A percentile compares a stretch with the other conserved stretches of the same genome.
These are phyloP conservation scores for Brachyhypopomus gauderio DNA, from an alignment of 2,113 vertebrate genomes.

Conservation along the genomic window DNA sequence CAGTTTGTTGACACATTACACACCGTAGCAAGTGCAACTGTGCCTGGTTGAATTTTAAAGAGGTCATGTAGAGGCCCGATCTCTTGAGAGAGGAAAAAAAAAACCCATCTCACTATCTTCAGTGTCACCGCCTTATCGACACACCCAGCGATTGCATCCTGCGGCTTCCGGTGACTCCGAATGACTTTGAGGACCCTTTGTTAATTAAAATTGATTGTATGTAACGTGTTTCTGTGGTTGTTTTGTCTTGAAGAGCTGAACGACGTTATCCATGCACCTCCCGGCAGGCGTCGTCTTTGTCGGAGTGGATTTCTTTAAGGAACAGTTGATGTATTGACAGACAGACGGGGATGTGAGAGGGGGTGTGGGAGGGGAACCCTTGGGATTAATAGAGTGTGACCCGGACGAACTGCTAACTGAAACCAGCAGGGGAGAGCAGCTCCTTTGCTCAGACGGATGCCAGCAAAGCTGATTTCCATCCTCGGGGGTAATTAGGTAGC, in stretches of 20 bases:
- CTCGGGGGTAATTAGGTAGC: slow-evolving; percentile 61
- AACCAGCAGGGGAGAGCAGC: slow-evolving; percentile 29
- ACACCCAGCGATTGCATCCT: neutral
- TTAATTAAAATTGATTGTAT: slow-evolving; percentile 1
- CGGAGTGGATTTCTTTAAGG: slow-evolving; percentile 10
- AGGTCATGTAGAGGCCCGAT: neutral
- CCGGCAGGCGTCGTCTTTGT: slow-evolving; percentile 5
- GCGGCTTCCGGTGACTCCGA: neutral
- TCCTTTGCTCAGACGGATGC: slow-evolving; percentile 50
- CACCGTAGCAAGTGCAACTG: neutral
- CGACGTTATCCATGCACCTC: neutral
- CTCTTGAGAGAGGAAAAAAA: neutral
- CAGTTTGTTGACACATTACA: slow-evolving; percentile 9
- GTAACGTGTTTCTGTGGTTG: neutral
- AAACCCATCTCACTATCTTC: neutral
- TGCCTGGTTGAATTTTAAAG: neutral
- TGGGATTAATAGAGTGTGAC: neutral
- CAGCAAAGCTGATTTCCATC: slow-evolving; percentile 55
- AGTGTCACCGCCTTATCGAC: neutral
- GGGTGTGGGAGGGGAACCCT: neutral
- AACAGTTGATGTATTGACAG: slow-evolving; percentile 37
- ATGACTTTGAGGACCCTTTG: neutral
- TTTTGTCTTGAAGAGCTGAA: neutral
- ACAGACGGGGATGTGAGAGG: neutral
- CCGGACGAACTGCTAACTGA: slow-evolving; percentile 38